Evolutionary conservation across 2,113 vertebrate species (phyloP).

Genomic region (Greenwoodochromis staneri): DNA sequence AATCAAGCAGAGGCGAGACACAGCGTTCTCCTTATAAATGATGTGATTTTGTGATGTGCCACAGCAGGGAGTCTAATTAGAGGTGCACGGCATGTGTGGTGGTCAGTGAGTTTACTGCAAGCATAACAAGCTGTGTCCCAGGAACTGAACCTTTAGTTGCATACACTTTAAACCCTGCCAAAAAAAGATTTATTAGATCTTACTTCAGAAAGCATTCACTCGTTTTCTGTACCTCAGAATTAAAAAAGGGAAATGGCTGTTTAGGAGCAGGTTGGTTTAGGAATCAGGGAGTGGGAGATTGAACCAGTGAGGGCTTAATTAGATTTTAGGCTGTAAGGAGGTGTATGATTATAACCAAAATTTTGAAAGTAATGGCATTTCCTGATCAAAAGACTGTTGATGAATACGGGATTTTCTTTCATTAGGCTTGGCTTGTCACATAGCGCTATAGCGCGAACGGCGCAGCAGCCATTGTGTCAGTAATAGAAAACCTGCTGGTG

Average conservation of each 20-base stretch:
- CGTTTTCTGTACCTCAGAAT: not conserved
- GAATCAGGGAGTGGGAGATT: not conserved
- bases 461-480: conserved; percentile 13
- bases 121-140: not conserved
- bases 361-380: not conserved
- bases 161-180: not conserved
- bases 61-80: not conserved
- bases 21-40: not conserved
- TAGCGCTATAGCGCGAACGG: not conserved
- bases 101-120: not conserved
- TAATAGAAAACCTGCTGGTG: conserved; percentile 47
- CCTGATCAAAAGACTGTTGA: not conserved
- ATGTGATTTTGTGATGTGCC: not conserved
- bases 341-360: not conserved
- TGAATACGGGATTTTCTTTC: not conserved
- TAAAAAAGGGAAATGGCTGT: not conserved
- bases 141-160: not conserved
- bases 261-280: not conserved
- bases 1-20: not conserved
- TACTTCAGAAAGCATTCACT: not conserved
- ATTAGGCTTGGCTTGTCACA: not conserved
- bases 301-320: not conserved
- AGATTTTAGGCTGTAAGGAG: not conserved
- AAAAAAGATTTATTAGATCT: not conserved
- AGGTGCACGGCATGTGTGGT: not conserved